Evolutionary conservation across 2,797 vertebrate genomes (phyloP).

Genomic region (Macroramphosus scolopax): DNA sequence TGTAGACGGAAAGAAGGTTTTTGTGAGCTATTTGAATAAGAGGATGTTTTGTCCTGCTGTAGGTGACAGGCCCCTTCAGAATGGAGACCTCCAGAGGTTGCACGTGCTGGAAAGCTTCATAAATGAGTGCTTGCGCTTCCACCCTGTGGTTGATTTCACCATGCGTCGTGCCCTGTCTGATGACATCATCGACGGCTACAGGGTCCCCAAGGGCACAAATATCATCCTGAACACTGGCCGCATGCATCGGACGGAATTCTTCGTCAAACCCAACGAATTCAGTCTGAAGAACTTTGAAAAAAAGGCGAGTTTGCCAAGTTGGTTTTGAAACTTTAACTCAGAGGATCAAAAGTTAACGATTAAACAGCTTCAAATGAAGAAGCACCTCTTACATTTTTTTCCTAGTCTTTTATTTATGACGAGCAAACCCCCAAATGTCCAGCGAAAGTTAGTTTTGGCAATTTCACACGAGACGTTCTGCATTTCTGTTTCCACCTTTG

Average conservation of each 20-base stretch:
- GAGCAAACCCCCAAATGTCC: no score
- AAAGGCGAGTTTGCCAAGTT: no score
- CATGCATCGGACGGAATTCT: slow-evolving; percentile 91
- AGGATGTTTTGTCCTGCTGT: neutral
- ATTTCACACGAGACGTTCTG: neutral
- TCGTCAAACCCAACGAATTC: slow-evolving; percentile 88
- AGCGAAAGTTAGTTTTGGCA: neutral
- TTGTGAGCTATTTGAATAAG: no score
- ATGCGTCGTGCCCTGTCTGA: slow-evolving; percentile 89
- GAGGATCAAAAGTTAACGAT: no score
- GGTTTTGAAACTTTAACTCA: no score
- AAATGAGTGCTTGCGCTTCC: slow-evolving; percentile 88
- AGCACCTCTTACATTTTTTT: no score
- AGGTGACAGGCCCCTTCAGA: slow-evolving; percentile 83
- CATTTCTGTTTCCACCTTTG: neutral
- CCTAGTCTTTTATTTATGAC: no score
- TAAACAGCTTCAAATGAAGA: no score
- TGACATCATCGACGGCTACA: slow-evolving; percentile 91
- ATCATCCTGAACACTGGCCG: slow-evolving; percentile 91
- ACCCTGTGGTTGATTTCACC: slow-evolving; percentile 90
- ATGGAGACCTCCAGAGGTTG: slow-evolving; percentile 82
- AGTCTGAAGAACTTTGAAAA: slow-evolving; percentile 89
- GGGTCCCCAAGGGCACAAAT: slow-evolving; percentile 90
- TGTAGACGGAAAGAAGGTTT: no score
- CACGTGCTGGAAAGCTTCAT: slow-evolving; percentile 88